phyloP scores from a whole-genome alignment of 2,888 invertebrate species.

The Thera britannica region DNA sequence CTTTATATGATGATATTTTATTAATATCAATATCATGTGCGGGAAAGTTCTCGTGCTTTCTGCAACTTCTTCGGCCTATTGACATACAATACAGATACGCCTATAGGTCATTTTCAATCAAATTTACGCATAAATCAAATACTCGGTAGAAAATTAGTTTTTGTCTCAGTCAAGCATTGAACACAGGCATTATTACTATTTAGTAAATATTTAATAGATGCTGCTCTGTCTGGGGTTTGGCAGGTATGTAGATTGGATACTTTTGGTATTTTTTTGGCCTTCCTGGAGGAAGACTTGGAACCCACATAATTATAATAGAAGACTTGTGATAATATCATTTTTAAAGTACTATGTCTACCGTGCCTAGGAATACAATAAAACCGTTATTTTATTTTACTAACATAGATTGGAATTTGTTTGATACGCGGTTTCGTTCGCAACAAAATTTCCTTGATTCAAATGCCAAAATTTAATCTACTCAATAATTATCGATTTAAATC shows the following conservation, averaged over 20 bases:
- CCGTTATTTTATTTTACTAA: too few species aligned
- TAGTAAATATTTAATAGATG: not conserved
- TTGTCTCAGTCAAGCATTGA: not conserved
- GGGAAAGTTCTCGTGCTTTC: too few species aligned
- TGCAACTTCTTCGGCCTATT: too few species aligned
- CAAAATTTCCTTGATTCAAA: not conserved
- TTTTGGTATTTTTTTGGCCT: not conserved
- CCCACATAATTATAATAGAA: not conserved
- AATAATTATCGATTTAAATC: not conserved
- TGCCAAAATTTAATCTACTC: slow-evolving; percentile 10
- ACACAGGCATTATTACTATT: not conserved
- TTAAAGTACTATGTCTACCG: not conserved
- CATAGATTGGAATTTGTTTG: not conserved
- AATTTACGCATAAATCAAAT: not conserved
- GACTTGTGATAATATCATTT: not conserved
- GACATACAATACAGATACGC: too few species aligned
- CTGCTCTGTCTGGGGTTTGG: not conserved
- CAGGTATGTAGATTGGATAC: not conserved
- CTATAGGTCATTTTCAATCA: not conserved
- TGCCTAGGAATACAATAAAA: too few species aligned
- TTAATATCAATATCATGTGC: too few species aligned
- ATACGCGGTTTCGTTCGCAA: not conserved
- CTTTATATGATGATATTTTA: too few species aligned
- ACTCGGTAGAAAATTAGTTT: not conserved
- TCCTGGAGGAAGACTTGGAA: not conserved